phyloP scores from a whole-genome alignment of 2,888 invertebrate genomes.

The Tuta absoluta region DNA sequence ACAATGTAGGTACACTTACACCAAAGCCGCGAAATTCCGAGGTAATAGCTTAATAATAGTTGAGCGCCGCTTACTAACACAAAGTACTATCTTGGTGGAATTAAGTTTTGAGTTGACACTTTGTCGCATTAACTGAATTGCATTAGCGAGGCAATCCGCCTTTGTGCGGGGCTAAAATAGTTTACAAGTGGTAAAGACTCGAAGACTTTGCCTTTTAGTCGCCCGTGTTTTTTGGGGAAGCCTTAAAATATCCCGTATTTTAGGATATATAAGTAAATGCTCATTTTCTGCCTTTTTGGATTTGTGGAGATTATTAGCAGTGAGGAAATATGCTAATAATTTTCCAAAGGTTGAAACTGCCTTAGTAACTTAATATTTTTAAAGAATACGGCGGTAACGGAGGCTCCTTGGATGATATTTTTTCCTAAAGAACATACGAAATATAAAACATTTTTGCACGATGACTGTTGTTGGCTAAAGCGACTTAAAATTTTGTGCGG shows the following conservation, averaged over 20 bases:
- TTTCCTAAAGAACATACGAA: no score
- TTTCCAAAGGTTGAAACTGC: no score
- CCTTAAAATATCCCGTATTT: constrained; percentile 4
- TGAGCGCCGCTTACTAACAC: constrained; percentile 32
- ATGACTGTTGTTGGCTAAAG: no score
- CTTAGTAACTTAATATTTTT: no score
- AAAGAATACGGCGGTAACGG: no score
- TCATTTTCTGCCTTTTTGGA: no score
- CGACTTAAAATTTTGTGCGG: no score
- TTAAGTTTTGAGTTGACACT: constrained; percentile 41
- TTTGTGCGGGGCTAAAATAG: constrained; percentile 32
- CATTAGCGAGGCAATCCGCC: constrained; percentile 36
- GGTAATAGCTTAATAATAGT: constrained; percentile 14
- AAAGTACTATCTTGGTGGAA: constrained; percentile 40
- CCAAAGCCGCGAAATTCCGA: constrained; percentile 21
- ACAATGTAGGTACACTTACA: neutral
- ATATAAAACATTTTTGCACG: no score
- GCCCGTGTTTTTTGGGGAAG: constrained; percentile 10
- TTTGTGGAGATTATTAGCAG: no score
- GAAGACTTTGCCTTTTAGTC: constrained; percentile 26
- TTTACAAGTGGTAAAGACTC: constrained; percentile 29
- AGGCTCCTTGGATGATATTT: no score
- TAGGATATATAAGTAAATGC: neutral
- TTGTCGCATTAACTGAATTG: constrained; percentile 41
- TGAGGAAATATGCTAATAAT: no score